phyloP scores from a whole-genome alignment of 1,140 invertebrate genomes.

The Oscheius sp. region DNA sequence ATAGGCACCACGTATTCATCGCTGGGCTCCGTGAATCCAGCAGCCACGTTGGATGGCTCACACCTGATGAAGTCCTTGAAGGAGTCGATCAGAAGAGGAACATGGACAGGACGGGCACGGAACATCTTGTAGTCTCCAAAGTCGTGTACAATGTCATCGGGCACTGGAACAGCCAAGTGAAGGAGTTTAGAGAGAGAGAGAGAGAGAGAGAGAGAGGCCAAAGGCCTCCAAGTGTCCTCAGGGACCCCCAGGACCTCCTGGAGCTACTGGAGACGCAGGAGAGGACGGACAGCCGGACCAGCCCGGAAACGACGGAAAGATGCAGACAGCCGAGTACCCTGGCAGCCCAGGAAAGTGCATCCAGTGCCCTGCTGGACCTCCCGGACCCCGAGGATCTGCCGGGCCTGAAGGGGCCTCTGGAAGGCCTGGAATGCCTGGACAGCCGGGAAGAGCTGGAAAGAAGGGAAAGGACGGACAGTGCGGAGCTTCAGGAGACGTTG shows the following conservation, averaged over 20 bases:
- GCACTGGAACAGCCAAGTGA: too few relatives aligned
- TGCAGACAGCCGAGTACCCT: not conserved
- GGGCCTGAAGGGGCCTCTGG: not conserved
- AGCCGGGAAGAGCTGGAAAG: slow-evolving; percentile 6
- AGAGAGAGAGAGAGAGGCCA: too few relatives aligned
- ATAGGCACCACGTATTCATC: not conserved
- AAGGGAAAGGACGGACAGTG: not conserved
- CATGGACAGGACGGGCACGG: not conserved
- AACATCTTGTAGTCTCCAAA: not conserved
- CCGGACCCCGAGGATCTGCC: slow-evolving; percentile 3
- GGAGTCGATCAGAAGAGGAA: not conserved
- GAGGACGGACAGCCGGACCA: not conserved
- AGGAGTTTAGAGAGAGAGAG: too few relatives aligned
- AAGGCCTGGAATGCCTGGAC: slow-evolving; percentile 5
- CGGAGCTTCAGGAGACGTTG: not conserved
- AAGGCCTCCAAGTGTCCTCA: slow-evolving; percentile 19
- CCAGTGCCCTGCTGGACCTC: slow-evolving; percentile 15
- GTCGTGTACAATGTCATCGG: not conserved
- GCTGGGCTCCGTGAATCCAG: not conserved
- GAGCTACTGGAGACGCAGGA: slow-evolving; percentile 10
- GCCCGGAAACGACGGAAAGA: not conserved
- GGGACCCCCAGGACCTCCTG: slow-evolving; percentile 24
- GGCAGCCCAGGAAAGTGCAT: not conserved
- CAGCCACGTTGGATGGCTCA: not conserved
- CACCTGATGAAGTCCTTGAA: not conserved